These are phyloP conservation scores for Theodoxus fluviatilis DNA, from an alignment of 2,888 invertebrate genomes.

Conservation along the genomic window DNA sequence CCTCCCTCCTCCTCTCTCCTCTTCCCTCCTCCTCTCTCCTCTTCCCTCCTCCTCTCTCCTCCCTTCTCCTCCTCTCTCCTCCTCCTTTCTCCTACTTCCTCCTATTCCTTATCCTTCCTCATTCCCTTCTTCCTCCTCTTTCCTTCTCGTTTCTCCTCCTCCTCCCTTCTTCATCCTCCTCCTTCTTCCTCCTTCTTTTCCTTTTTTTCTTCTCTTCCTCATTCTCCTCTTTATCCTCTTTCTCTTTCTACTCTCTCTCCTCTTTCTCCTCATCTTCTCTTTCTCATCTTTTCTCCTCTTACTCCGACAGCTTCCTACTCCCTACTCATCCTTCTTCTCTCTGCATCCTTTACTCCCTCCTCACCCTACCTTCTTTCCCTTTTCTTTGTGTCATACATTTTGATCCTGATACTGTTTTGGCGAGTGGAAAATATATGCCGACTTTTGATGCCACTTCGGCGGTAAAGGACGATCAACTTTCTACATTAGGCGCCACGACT, in stretches of 20 bases:
- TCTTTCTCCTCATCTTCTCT: too few species aligned
- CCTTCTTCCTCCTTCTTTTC: constrained; percentile 14
- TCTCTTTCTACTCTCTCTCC: background rate
- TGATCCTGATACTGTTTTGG: too few species aligned
- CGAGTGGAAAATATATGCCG: too few species aligned
- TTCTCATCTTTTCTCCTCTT: too few species aligned
- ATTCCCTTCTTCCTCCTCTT: constrained; percentile 9
- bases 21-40: constrained; percentile 10
- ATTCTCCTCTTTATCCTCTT: constrained; percentile 4
- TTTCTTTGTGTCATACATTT: too few species aligned
- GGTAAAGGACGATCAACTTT: too few species aligned
- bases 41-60: background rate
- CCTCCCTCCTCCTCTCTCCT: background rate
- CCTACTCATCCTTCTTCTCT: too few species aligned
- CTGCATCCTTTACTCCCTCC: too few species aligned
- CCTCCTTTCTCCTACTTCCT: background rate
- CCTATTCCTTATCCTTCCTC: background rate
- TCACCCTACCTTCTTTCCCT: too few species aligned
- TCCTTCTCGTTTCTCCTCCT: constrained; percentile 16
- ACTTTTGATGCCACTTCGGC: too few species aligned
- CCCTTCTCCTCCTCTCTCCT: constrained; percentile 17
- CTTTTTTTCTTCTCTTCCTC: constrained; percentile 14
- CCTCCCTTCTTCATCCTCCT: constrained; percentile 22
- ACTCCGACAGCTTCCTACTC: too few species aligned
- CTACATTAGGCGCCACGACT: too few species aligned